These are phyloP conservation scores for Thymelicus lineola DNA, from an alignment of 2,888 invertebrate species.

Conservation along the genomic window DNA sequence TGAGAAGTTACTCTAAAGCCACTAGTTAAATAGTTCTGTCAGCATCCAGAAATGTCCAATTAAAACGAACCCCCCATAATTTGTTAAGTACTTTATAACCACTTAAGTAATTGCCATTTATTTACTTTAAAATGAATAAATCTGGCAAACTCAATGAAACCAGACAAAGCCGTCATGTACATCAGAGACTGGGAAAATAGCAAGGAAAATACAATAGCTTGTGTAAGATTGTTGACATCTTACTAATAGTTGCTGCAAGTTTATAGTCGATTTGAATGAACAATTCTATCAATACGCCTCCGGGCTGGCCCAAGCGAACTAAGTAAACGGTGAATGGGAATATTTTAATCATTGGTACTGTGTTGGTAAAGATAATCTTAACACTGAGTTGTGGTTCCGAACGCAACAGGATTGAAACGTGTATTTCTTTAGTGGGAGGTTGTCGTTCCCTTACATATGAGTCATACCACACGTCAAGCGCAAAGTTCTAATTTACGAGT, in stretches of 20 bases:
- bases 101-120: constrained; percentile 52
- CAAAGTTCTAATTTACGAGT: constrained; percentile 41
- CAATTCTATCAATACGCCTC: background rate
- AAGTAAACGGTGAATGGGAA: constrained; percentile 15
- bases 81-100: constrained; percentile 61
- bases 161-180: constrained; percentile 10
- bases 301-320: background rate
- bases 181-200: background rate
- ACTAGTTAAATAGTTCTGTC: constrained; percentile 35
- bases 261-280: background rate
- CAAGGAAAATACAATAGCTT: constrained; percentile 7
- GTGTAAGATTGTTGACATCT: constrained; percentile 1
- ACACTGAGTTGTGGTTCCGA: constrained; percentile 45
- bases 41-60: constrained; percentile 32
- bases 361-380: constrained; percentile 14
- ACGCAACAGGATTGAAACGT: constrained; percentile 39
- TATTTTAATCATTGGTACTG: constrained; percentile 8
- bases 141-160: constrained; percentile 26
- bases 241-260: background rate
- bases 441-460: constrained; percentile 30
- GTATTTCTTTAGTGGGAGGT: constrained; percentile 22
- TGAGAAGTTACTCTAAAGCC: constrained; percentile 40
- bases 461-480: constrained; percentile 60
- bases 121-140: constrained; percentile 35
- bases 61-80: constrained; percentile 38